Conservation (phyloP, 2,797 vertebrate genomes). For the Diplodus sargus region DNA sequence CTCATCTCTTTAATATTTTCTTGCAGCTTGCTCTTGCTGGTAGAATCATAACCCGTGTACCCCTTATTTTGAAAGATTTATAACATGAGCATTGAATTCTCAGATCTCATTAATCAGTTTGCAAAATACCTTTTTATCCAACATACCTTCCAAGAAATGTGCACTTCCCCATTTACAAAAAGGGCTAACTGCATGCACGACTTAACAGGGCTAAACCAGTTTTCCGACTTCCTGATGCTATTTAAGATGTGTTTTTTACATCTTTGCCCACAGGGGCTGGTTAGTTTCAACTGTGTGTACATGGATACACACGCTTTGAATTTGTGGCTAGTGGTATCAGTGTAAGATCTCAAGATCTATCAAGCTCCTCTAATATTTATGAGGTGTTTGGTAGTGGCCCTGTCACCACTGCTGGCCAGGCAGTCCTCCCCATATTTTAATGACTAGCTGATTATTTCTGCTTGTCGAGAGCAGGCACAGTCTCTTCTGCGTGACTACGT, state of each 20-base stretch:
- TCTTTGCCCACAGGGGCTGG: background rate
- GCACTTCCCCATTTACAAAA: background rate
- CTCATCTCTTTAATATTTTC: background rate
- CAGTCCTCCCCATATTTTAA: slow-evolving; percentile 10
- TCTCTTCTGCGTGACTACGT: background rate
- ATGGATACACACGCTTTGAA: background rate
- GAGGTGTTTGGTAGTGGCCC: background rate
- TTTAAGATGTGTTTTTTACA: background rate
- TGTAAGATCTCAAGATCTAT: background rate
- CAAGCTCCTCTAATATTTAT: slow-evolving; percentile 11
- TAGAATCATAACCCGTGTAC: background rate
- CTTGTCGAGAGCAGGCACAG: background rate
- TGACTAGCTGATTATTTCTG: slow-evolving; percentile 15
- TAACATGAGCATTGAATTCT: background rate
- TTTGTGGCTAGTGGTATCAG: background rate
- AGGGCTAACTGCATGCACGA: background rate
- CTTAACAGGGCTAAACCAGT: background rate
- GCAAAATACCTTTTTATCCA: background rate
- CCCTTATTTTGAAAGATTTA: too few relatives aligned
- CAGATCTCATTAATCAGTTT: background rate
- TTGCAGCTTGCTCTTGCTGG: background rate
- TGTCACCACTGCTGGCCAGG: background rate
- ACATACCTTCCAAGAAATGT: background rate
- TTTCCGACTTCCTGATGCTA: background rate
- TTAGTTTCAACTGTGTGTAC: background rate